Base-by-base conservation (phyloP, 1,140 invertebrate species). In the Heterodera carotae region DNA sequence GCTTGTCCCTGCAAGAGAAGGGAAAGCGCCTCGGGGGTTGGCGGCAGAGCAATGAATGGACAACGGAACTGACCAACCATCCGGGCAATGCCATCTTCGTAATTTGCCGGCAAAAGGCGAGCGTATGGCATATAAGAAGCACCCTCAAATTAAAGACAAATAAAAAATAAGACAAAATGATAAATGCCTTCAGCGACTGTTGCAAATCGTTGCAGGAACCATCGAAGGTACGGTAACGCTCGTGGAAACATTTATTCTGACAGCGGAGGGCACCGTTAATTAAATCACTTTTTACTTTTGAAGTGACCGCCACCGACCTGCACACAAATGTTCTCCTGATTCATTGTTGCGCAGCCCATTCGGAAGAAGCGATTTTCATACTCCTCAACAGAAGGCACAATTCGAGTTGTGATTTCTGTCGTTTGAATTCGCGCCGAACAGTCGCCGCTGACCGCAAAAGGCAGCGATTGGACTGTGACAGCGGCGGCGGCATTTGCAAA, bases 151-250 rank as follows among this genome's bases (percentile, higher is more conserved):
- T 43, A 56, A 53, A 69, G 27, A 27, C 39, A 43, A 43, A 43
- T 8, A 43, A 0, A 12, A 8, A 43, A 43, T 43, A 15, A 8
- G 10, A 25, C 34, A 27, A 53, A 31, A 29, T 29, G 27, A 27
- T 12, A 15, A 53, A 12, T 71, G 67, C 77, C 78, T 69, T 85
- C 25, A 82, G 34, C 2, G 73, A 48, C 6, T 82, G 43, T 27
- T 74, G 39, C 1, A 82, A 31, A 53, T 83, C 78, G 72, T 83
- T 83, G 69, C 82, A 83, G 29, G 82, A 82, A 18, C 82, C 82
- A 62, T 83, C 82, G 15, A 77, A 68, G 15, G 82, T 80, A 48
- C 82, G 71, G 60, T 79, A 83, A 10, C 76, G 56, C 27, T 81
- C 43, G 56, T 83, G 80, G 43, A 59, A 83, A 67, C 82, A 83